Percentiles rank a stretch among this genome's conserved stretches.
phyloP scores from a whole-genome alignment of 2,888 invertebrate genomes.

The Thymelicus sylvestris region DNA sequence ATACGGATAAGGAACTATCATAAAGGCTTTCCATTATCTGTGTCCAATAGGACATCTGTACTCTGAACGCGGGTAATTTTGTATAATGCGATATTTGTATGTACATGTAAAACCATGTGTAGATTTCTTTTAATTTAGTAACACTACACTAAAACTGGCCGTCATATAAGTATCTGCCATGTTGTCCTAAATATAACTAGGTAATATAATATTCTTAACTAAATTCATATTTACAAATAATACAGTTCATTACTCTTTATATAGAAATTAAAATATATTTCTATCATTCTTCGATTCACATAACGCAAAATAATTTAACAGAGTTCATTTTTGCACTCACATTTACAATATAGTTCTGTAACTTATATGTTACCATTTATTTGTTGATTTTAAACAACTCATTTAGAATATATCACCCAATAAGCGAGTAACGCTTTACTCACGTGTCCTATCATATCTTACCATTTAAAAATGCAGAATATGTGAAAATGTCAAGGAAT shows the following conservation, averaged over 20 bases:
- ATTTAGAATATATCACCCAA: slow-evolving; percentile 84
- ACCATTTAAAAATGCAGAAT: slow-evolving; percentile 83
- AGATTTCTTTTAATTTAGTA: slow-evolving; percentile 84
- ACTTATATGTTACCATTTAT: slow-evolving; percentile 75
- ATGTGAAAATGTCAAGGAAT: slow-evolving; percentile 83
- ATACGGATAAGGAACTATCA: slow-evolving; percentile 34
- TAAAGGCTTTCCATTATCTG: slow-evolving; percentile 19
- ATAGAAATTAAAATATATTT: slow-evolving; percentile 85
- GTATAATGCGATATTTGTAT: slow-evolving; percentile 70
- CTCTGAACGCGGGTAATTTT: slow-evolving; percentile 62
- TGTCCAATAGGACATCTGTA: slow-evolving; percentile 51
- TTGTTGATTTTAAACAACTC: slow-evolving; percentile 77
- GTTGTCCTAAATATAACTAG: slow-evolving; percentile 85
- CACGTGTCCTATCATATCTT: slow-evolving; percentile 79
- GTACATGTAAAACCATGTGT: slow-evolving; percentile 85
- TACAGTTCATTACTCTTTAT: slow-evolving; percentile 84
- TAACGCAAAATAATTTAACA: slow-evolving; percentile 86
- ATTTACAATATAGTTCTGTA: slow-evolving; percentile 82
- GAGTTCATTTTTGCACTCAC: slow-evolving; percentile 84
- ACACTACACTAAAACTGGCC: slow-evolving; percentile 90
- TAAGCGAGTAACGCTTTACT: slow-evolving; percentile 81
- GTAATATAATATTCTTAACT: slow-evolving; percentile 86
- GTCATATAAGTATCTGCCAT: slow-evolving; percentile 88
- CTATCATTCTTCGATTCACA: slow-evolving; percentile 84
- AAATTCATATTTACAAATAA: slow-evolving; percentile 86